Percentiles rank a stretch among this genome's conserved stretches.
Evolutionary conservation across 1,140 invertebrate genomes (phyloP).

Genomic region (Ceratosolen solmsi): DNA sequence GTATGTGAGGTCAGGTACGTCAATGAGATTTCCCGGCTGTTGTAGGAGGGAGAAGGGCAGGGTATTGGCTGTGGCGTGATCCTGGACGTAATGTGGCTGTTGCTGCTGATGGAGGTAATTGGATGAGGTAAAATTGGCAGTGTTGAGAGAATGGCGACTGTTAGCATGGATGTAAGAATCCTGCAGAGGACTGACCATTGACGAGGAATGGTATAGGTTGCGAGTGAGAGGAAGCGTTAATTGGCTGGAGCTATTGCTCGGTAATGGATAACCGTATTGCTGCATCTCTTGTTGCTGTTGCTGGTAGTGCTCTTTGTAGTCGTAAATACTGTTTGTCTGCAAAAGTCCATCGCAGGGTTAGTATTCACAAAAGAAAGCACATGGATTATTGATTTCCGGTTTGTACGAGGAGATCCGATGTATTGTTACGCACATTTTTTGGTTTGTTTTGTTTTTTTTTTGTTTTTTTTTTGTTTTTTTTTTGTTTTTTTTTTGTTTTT

Average conservation of each 20-base stretch:
- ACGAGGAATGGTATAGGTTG: conserved; percentile 68
- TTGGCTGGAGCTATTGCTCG: conserved; percentile 71
- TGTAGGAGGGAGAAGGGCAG: conserved; percentile 47
- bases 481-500: no score
- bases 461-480: no score
- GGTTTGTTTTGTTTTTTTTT: no score
- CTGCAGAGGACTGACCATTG: conserved; percentile 67
- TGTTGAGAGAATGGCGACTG: conserved; percentile 60
- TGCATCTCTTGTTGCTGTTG: conserved; percentile 69
- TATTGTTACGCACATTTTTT: no score
- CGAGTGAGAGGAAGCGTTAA: conserved; percentile 70
- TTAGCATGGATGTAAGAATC: conserved; percentile 66
- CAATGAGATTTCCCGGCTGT: conserved; percentile 48
- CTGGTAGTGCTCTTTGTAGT: conserved; percentile 72
- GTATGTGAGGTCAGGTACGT: conserved; percentile 51
- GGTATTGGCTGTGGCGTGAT: background rate
- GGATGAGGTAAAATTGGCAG: conserved; percentile 32
- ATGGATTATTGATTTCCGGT: no score
- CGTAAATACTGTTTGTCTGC: conserved; percentile 70
- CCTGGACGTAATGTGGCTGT: background rate
- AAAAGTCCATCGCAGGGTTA: conserved; percentile 65
- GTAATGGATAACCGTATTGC: conserved; percentile 69
- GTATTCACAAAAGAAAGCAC: conserved; percentile 39
- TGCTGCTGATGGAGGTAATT: conserved; percentile 47
- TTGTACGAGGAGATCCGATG: no score